A percentile compares a stretch with the other conserved stretches of the same genome.
Conservation (phyloP, 2,888 invertebrate genomes). For the Papilio demoleus region DNA sequence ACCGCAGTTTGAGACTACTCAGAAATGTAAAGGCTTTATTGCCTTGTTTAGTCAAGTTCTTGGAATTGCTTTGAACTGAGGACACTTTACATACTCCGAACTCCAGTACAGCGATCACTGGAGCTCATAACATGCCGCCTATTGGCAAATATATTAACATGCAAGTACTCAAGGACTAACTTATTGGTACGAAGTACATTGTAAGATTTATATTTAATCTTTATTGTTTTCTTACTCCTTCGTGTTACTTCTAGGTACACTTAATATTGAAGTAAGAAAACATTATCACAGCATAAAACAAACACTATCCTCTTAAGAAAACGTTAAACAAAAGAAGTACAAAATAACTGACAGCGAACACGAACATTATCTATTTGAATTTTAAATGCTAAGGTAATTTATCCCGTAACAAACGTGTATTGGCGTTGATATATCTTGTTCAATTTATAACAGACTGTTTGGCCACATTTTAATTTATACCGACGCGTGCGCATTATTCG, state of each 20-base stretch:
- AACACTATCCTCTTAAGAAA: too few relatives aligned
- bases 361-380: too few relatives aligned
- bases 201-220: background rate
- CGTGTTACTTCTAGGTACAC: background rate
- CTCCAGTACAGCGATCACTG: conserved; percentile 16
- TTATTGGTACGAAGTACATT: background rate
- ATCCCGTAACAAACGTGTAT: too few relatives aligned
- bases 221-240: background rate
- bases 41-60: conserved; percentile 24
- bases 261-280: background rate
- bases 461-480: too few relatives aligned
- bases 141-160: conserved; percentile 15
- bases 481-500: too few relatives aligned
- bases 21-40: conserved; percentile 36
- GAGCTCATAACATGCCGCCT: conserved; percentile 20
- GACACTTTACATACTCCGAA: conserved; percentile 22
- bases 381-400: too few relatives aligned
- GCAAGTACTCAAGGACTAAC: background rate
- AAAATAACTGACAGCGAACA: too few relatives aligned
- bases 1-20: conserved; percentile 18
- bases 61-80: conserved; percentile 17
- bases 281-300: background rate
- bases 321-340: too few relatives aligned
- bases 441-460: too few relatives aligned
- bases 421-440: too few relatives aligned